Evolutionary conservation across 2,888 invertebrate species (phyloP).

Genomic region (Rugalucina vietnamica): DNA sequence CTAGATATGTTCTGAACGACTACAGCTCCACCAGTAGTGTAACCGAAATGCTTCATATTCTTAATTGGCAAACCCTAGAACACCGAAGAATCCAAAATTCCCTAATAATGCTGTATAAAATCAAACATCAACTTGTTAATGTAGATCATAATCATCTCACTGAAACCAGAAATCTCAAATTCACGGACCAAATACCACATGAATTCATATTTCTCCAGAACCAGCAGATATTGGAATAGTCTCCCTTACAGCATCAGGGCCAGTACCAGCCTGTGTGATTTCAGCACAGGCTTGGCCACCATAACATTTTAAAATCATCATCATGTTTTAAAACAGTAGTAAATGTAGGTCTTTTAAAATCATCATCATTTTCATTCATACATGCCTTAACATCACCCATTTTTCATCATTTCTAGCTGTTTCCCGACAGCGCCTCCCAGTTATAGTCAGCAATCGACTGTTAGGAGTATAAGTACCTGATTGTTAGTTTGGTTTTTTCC

Average conservation of each 20-base stretch:
- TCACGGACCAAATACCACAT: constrained; percentile 18
- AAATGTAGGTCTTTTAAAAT: too few relatives aligned
- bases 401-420: too few relatives aligned
- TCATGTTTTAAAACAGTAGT: too few relatives aligned
- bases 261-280: constrained; percentile 25
- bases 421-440: too few relatives aligned
- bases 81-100: not conserved
- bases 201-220: constrained; percentile 16
- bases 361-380: too few relatives aligned
- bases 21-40: constrained; percentile 4
- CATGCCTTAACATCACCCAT: too few relatives aligned
- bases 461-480: too few relatives aligned
- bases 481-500: too few relatives aligned
- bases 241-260: constrained; percentile 7
- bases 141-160: constrained; percentile 20
- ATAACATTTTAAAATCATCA: too few relatives aligned
- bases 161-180: constrained; percentile 12
- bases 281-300: too few relatives aligned
- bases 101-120: constrained; percentile 16
- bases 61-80: constrained; percentile 19
- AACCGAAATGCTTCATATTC: constrained; percentile 6
- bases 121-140: not conserved
- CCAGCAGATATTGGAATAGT: constrained; percentile 16
- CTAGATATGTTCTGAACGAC: constrained; percentile 19
- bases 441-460: too few relatives aligned